Base-by-base conservation (phyloP, 1,140 invertebrate genomes). In the Lepidurus packardi region DNA sequence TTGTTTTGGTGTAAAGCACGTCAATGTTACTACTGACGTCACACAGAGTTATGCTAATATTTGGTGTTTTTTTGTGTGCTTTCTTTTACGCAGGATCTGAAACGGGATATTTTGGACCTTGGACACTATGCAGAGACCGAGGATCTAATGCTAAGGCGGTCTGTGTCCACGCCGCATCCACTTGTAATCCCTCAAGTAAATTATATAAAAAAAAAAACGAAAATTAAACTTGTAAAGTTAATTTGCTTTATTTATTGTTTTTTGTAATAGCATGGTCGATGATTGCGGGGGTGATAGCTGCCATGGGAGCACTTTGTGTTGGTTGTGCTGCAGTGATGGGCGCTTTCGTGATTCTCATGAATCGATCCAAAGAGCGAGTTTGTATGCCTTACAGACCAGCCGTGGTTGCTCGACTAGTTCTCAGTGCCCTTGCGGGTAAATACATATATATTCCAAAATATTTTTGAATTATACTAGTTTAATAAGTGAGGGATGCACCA, bases 61-160 rank as follows among this genome's bases (percentile, higher is more conserved):
- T 41, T 11, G 10, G 0, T 74, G 7, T 8, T 11, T 75, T 76
- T 41, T 43, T 13, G n/a, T 24, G 13, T 77, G n/a, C 16, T 16
- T 25, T 75, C 9, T 8, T 77, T 16, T 75, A 78, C 78, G 84
- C 86, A 76, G 87, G 86, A 77, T 87, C 85, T 79, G 93, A 94
- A 84, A 88, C 87, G 80, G 93, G 93, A 74, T 93, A 94, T 85
- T 95, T 94, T 84, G 92, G 93, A 80, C 92, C 92, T 82, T 95
- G 92, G 91, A 90, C 90, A 81, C 90, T 92, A 75, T 94, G 93
- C 88, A 94, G n/a, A n/a, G n/a, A n/a, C n/a, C n/a, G n/a, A n/a
- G n/a, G n/a, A n/a, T n/a, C n/a, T n/a, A n/a, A n/a, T n/a, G n/a
- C n/a, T n/a, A 94, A 85, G 87, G 90, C 81, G 85, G 93, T 79